phyloP scores from a whole-genome alignment of 2,888 invertebrate genomes.

The Dryobotodes eremita region DNA sequence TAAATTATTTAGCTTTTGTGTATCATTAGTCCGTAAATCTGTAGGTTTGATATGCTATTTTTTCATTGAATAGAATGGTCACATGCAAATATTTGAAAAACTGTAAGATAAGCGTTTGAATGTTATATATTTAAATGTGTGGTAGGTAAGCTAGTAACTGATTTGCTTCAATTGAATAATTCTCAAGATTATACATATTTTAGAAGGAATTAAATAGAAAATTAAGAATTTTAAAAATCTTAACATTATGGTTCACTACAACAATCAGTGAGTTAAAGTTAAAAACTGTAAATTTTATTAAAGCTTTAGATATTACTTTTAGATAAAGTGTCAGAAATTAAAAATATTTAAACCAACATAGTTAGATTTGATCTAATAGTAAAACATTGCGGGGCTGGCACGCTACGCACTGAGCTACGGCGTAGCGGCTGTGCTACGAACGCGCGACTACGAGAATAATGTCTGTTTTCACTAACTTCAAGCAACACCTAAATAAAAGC shows the following conservation, averaged over 20 bases:
- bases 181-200: background rate
- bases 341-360: conserved; percentile 17
- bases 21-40: background rate
- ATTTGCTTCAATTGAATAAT: background rate
- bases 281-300: conserved; percentile 8
- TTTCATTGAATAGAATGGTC: background rate
- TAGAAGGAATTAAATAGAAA: background rate
- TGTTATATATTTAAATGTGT: background rate
- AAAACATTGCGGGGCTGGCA: background rate
- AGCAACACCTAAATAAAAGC: background rate
- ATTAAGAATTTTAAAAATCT: no score
- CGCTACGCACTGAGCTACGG: conserved; percentile 39
- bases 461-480: background rate
- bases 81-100: background rate
- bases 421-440: conserved; percentile 29
- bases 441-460: background rate
- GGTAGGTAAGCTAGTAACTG: no score
- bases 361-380: background rate
- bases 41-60: background rate
- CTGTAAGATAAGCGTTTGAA: background rate
- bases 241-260: background rate
- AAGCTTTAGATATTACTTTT: background rate
- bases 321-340: conserved; percentile 8
- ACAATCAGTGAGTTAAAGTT: conserved; percentile 6
- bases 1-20: background rate